Base-by-base conservation (phyloP, 2,797 vertebrate species). In the Labroides dimidiatus region DNA sequence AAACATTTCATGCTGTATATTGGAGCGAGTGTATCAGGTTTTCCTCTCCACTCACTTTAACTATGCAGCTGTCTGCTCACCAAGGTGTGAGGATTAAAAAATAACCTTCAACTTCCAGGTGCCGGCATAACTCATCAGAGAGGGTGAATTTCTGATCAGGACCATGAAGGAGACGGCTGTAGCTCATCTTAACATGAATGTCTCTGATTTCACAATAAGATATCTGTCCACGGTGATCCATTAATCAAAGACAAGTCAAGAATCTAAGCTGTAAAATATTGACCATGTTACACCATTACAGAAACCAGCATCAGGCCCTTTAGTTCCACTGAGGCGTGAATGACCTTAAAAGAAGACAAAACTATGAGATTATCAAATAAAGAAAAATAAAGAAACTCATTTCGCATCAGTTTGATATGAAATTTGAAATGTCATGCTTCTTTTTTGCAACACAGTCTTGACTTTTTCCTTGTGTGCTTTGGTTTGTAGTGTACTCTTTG, bases 1-100 rank as follows among this genome's bases (percentile, higher is more conserved):
- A 72, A 78, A 75, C 69, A 59, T 17, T 58, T 51, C 19, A 33
- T 2, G 8, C 8, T 36, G 48, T 43, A 36, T 37, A 66, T 19
- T 52, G 61, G 70, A 70, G 74, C 47, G 73, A 1, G 41, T n/a
- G 64, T 21, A 70, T 76, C 63, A 58, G 73, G 66, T 86, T 53
- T 67, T 73, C 48, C 16, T 71, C 45, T 62, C 10, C 16, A 10
- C 44, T 30, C 56, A 27, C 27, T 48, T 51, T 53, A 39, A 3
- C 9, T 37, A 20, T 30, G 30, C 56, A 63, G 57, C 62, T 66
- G 60, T 47, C 15, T 44, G 36, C 23, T 49, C 1, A 12, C 55
- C 14, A 43, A 49, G 45, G 59, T 68, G 44, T 36, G 30, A 73
- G 39, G 47, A n/a, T 39, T 16, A 48, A 27, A 54, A 49, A 59